Percentiles rank a stretch among this genome's conserved stretches.
phyloP scores from a whole-genome alignment of 2,113 vertebrate genomes.

The Tamias sibiricus region DNA sequence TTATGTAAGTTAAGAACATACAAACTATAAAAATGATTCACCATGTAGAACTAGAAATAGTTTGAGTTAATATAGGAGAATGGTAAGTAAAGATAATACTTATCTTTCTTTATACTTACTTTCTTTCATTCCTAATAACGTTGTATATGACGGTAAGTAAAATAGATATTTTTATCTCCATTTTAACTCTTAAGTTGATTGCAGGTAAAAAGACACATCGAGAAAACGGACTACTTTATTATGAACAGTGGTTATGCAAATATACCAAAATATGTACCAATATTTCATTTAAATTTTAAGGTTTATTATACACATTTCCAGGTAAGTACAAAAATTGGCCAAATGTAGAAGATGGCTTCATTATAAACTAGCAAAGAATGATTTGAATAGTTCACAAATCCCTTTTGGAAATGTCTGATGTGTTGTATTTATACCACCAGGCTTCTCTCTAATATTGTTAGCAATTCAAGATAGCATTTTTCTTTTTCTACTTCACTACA shows the following conservation, averaged over 20 bases:
- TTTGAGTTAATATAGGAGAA: background rate
- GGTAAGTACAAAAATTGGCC: background rate
- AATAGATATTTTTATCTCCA: too few relatives aligned
- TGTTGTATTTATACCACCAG: slow-evolving; percentile 50
- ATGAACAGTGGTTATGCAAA: slow-evolving; percentile 4
- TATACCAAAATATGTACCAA: background rate
- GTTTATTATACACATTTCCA: background rate
- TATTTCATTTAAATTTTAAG: background rate
- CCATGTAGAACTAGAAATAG: background rate
- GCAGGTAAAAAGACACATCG: background rate
- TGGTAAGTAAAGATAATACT: background rate
- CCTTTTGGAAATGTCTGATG: background rate
- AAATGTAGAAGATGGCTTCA: background rate
- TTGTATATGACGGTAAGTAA: background rate
- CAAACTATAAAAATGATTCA: background rate
- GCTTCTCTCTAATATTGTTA: slow-evolving; percentile 50
- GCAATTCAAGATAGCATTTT: slow-evolving; percentile 37
- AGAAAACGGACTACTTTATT: background rate
- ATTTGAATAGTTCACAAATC: background rate
- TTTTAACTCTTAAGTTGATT: background rate
- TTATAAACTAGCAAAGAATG: background rate
- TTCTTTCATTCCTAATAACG: background rate
- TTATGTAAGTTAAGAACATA: background rate
- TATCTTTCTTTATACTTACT: too few relatives aligned
- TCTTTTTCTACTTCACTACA: background rate